A percentile compares a stretch with the other conserved stretches of the same genome.
These are phyloP conservation scores for Meandrina meandrites DNA, from an alignment of 92 coral and sea anemone species.

Conservation along the genomic window DNA sequence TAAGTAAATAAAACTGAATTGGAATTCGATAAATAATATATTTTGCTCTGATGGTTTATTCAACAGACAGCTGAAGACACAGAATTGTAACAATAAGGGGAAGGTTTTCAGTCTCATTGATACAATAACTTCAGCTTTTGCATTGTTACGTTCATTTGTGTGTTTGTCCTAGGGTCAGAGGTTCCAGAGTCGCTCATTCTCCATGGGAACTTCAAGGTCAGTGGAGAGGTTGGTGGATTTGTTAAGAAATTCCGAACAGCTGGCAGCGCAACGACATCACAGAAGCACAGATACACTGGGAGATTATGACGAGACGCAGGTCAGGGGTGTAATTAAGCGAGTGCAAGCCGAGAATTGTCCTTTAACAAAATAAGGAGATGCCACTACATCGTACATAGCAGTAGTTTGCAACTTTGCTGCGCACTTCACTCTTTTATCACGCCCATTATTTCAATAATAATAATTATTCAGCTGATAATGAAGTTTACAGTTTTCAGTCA, in stretches of 20 bases:
- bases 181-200: slow-evolving; percentile 27
- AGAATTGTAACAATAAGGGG: not conserved
- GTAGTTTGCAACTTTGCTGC: not conserved
- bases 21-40: not conserved
- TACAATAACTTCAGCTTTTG: not conserved
- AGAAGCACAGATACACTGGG: not conserved
- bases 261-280: not conserved
- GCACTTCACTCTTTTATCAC: too few relatives aligned
- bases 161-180: not conserved
- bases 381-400: not conserved
- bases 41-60: not conserved
- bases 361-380: not conserved
- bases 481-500: too few relatives aligned
- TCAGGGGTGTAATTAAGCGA: not conserved
- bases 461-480: too few relatives aligned
- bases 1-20: not conserved
- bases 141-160: too few relatives aligned
- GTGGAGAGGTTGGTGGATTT: slow-evolving; percentile 6
- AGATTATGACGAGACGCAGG: not conserved
- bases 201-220: slow-evolving; percentile 27
- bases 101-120: not conserved
- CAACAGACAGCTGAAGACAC: not conserved
- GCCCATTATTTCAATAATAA: too few relatives aligned
- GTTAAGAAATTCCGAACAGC: not conserved
- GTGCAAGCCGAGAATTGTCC: not conserved